These are phyloP conservation scores for Henricia sp. DNA, from an alignment of 53 echinoderm and acorn worm species.

Conservation along the genomic window DNA sequence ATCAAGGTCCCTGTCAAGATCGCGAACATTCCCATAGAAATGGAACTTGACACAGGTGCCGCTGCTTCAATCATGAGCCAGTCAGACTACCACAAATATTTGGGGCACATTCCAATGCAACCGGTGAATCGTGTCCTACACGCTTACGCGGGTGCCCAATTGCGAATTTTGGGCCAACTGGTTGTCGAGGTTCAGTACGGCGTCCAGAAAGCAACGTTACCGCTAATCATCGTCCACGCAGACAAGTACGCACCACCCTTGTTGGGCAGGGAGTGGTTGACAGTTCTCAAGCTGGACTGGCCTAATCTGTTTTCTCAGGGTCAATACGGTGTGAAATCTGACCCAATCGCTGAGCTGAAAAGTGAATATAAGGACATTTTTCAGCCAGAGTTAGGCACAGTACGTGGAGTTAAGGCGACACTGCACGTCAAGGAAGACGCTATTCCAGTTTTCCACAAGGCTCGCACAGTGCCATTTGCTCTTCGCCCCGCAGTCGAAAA, in stretches of 20 bases:
- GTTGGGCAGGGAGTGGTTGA: constrained; percentile 38
- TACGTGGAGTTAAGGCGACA: constrained; percentile 4
- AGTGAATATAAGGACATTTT: constrained; percentile 13
- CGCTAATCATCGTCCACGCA: constrained; percentile 14
- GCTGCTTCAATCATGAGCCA: constrained; percentile 33
- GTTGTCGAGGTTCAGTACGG: constrained; percentile 5
- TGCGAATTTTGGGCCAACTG: constrained; percentile 35
- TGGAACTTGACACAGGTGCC: constrained; percentile 53
- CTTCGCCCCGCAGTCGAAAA: constrained; percentile 41
- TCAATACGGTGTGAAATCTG: constrained; percentile 22
- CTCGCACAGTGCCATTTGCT: constrained; percentile 44
- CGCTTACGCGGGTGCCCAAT: constrained; percentile 46
- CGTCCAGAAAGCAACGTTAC: constrained; percentile 9
- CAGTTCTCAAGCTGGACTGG: constrained; percentile 47
- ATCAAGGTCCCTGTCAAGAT: constrained; percentile 32
- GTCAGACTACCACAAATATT: constrained; percentile 25
- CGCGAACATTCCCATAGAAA: constrained; percentile 31
- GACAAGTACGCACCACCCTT: constrained; percentile 28
- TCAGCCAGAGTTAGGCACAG: constrained; percentile 25
- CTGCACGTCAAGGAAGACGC: constrained; percentile 52
- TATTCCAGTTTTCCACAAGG: constrained; percentile 51
- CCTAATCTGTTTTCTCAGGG: constrained; percentile 13
- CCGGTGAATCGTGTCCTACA: constrained; percentile 41
- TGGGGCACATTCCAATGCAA: constrained; percentile 20
- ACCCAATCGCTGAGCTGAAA: constrained; percentile 3